phyloP scores from a whole-genome alignment of 1,140 invertebrate genomes.

The Drosophila elegans region DNA sequence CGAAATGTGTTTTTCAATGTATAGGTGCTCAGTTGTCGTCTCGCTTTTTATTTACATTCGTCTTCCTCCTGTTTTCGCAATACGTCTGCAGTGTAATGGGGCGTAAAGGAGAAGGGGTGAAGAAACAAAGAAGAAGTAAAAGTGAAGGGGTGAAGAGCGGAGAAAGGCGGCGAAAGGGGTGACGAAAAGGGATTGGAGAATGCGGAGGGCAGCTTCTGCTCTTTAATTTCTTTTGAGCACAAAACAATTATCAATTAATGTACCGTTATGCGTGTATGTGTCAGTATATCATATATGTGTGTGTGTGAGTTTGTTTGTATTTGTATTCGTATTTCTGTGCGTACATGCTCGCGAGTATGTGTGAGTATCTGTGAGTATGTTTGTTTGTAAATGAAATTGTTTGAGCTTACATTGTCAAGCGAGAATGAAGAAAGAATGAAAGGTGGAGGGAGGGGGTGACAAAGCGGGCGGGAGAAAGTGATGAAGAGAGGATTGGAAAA shows the following conservation, averaged over 20 bases:
- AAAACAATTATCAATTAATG: slow-evolving; percentile 83
- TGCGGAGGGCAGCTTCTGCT: slow-evolving; percentile 23
- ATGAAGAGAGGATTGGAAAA: neutral
- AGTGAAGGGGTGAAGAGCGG: neutral
- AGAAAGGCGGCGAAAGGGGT: neutral
- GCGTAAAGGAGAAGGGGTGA: slow-evolving; percentile 13
- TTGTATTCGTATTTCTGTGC: slow-evolving; percentile 3
- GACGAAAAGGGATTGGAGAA: neutral
- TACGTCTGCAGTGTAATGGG: slow-evolving; percentile 60
- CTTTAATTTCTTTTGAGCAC: slow-evolving; percentile 80
- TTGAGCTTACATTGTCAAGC: slow-evolving; percentile 63
- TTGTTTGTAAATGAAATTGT: slow-evolving; percentile 70
- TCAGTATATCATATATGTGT: neutral
- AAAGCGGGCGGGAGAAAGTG: neutral
- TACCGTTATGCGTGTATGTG: slow-evolving; percentile 56
- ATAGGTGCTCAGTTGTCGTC: neutral
- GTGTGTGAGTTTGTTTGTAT: slow-evolving; percentile 10
- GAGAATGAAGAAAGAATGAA: slow-evolving; percentile 13
- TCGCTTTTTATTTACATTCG: slow-evolving; percentile 27
- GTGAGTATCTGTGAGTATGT: slow-evolving; percentile 23
- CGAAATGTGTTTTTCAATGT: neutral
- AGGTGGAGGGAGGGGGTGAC: neutral
- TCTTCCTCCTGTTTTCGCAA: slow-evolving; percentile 15
- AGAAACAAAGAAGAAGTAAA: neutral
- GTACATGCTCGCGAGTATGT: slow-evolving; percentile 14